Percentiles rank a stretch among this genome's conserved stretches.
These are phyloP conservation scores for Tympanuchus pallidicinctus DNA, from an alignment of 2,113 vertebrate species.

Conservation along the genomic window DNA sequence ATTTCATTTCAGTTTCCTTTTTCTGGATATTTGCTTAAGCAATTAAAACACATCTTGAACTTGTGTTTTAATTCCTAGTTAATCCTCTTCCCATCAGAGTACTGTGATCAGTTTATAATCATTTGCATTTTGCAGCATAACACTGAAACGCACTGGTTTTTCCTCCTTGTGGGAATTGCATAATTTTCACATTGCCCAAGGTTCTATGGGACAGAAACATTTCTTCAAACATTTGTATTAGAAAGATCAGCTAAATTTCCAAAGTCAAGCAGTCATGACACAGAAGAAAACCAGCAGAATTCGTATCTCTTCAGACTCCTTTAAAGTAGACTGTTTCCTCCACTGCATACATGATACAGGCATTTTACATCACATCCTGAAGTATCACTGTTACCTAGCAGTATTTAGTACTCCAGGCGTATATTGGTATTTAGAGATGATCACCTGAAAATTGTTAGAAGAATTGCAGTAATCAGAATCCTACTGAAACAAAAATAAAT, in stretches of 20 bases:
- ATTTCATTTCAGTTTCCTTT: background rate
- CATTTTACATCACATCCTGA: background rate
- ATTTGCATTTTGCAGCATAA: background rate
- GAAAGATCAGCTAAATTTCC: background rate
- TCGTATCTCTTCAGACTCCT: background rate
- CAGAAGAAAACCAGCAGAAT: background rate
- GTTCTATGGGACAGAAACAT: background rate
- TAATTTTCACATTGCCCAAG: background rate
- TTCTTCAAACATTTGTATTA: background rate
- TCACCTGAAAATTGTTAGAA: background rate
- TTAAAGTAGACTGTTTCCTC: background rate
- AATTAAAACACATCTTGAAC: background rate
- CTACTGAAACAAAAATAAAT: background rate
- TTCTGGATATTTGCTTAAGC: background rate
- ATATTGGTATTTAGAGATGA: background rate
- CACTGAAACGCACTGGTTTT: background rate
- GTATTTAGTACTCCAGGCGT: background rate
- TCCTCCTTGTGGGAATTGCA: background rate
- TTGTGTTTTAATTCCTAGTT: background rate
- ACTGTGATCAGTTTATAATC: background rate
- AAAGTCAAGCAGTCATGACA: rapidly evolving
- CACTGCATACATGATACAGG: rapidly evolving
- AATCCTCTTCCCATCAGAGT: background rate
- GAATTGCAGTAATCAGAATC: background rate
- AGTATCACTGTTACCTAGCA: background rate